Evolutionary conservation across 2,113 vertebrate species (phyloP).

Genomic region (Phocoena sinus): DNA sequence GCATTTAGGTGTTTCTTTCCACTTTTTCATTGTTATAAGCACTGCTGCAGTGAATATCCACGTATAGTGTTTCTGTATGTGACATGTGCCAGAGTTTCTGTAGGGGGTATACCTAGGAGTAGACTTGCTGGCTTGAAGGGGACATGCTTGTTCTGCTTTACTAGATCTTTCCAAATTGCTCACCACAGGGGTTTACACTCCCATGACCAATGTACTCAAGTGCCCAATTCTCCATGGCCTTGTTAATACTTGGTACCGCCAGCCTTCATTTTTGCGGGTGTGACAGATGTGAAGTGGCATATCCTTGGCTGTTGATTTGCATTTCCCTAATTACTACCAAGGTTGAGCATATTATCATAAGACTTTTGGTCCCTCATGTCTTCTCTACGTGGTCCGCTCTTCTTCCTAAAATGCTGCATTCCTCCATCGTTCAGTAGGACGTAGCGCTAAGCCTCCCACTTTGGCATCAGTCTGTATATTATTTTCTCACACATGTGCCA

Average conservation of each 20-base stretch:
- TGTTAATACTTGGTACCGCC: not conserved
- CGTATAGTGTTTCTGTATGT: fast-evolving
- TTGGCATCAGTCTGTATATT: not conserved
- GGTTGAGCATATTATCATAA: not conserved
- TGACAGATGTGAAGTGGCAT: not conserved
- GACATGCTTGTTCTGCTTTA: not conserved
- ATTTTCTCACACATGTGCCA: not conserved
- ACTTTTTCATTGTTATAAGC: not conserved
- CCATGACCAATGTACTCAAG: not conserved
- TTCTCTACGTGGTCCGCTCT: not conserved
- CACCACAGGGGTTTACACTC: not conserved
- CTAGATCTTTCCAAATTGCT: not conserved
- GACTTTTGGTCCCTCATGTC: too few species aligned
- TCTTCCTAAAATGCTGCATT: not conserved
- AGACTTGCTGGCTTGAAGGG: not conserved
- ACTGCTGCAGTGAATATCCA: not conserved
- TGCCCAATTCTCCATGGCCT: not conserved
- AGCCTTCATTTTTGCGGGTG: not conserved
- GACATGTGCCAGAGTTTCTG: not conserved
- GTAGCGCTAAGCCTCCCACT: not conserved
- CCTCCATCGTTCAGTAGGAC: fast-evolving
- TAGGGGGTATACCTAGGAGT: not conserved
- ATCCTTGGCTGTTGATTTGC: not conserved
- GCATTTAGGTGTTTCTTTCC: not conserved
- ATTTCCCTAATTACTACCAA: not conserved